Conservation (phyloP, 2,113 vertebrate species). For the Hippolais icterina region DNA sequence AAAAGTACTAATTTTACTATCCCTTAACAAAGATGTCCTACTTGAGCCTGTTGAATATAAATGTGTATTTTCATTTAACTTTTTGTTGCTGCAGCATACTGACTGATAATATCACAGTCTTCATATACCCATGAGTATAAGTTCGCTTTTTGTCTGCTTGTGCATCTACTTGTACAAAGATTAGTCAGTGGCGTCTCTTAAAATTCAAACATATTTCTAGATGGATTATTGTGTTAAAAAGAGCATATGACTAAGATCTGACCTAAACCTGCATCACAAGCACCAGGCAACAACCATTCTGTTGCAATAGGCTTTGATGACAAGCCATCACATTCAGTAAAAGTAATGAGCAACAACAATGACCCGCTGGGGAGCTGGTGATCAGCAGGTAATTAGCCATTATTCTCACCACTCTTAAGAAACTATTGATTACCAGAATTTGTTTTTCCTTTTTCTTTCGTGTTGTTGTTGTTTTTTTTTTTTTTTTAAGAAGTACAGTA, state of each 20-base stretch:
- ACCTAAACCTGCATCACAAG: constrained; percentile 14
- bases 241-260: constrained; percentile 1
- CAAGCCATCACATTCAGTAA: constrained; percentile 21
- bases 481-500: neutral
- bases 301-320: constrained; percentile 33
- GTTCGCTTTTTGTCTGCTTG: neutral
- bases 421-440: neutral
- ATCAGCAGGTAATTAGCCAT: constrained; percentile 33
- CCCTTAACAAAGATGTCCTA: constrained; percentile 41
- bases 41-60: constrained; percentile 36
- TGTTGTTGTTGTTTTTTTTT: neutral
- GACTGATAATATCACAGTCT: neutral
- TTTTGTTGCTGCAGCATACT: neutral
- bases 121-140: neutral
- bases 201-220: constrained; percentile 7
- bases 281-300: neutral
- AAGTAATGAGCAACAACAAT: constrained; percentile 29
- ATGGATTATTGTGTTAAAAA: constrained; percentile 11
- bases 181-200: constrained; percentile 7
- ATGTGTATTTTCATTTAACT: constrained; percentile 9
- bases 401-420: neutral
- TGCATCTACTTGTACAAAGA: neutral
- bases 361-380: neutral
- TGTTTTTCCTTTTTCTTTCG: neutral
- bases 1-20: constrained; percentile 48